Evolutionary conservation across 2,113 vertebrate genomes (phyloP).

Genomic region (Petaurus breviceps): DNA sequence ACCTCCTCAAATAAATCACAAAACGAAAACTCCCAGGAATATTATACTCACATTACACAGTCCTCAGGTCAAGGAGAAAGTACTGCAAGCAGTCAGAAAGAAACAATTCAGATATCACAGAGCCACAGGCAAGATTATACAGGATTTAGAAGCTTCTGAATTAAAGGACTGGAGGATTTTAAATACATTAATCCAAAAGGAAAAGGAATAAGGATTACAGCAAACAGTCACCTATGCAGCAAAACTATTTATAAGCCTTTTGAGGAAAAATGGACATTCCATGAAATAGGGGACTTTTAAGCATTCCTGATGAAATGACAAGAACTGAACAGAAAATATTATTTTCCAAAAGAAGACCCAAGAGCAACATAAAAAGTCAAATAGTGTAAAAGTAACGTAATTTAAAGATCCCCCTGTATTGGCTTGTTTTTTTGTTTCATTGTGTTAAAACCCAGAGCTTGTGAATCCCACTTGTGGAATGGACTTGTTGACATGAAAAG

Average conservation of each 20-base stretch:
- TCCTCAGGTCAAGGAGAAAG: neutral
- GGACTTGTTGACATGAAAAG: no score
- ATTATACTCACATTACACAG: neutral
- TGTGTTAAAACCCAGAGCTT: no score
- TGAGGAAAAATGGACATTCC: neutral
- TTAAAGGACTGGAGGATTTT: neutral
- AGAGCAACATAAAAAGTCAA: neutral
- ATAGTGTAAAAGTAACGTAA: no score
- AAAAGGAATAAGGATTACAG: neutral
- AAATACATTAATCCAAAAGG: neutral
- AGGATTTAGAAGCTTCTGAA: neutral
- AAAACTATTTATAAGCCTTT: neutral
- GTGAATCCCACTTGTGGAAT: no score
- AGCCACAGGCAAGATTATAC: neutral
- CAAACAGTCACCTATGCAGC: neutral
- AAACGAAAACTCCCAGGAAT: no score
- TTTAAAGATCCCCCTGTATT: no score
- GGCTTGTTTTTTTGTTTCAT: no score
- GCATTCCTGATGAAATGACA: neutral
- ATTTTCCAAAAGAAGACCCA: neutral
- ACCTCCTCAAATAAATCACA: no score
- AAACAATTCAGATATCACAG: neutral
- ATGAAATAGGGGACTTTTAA: no score
- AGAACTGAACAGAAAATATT: neutral
- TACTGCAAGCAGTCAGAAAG: neutral